phyloP scores from a whole-genome alignment of 1,140 invertebrate genomes.

The Samia ricini region DNA sequence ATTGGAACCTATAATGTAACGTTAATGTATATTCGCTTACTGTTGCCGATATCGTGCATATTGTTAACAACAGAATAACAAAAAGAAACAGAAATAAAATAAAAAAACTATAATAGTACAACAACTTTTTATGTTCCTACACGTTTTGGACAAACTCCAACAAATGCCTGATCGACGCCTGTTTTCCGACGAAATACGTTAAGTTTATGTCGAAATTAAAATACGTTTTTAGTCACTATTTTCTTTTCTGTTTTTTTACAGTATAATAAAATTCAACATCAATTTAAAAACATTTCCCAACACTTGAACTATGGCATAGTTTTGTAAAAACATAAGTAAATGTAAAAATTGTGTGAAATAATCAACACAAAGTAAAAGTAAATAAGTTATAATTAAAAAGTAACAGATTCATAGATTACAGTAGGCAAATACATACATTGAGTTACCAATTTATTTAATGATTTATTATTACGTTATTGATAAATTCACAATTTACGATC shows the following conservation, averaged over 20 bases:
- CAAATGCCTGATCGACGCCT: conserved; percentile 28
- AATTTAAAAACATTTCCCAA: no score
- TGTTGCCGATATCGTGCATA: neutral
- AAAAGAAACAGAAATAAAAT: neutral
- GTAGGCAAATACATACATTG: no score
- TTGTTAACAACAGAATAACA: neutral
- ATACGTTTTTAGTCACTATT: neutral
- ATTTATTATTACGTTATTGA: no score
- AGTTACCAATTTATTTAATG: no score
- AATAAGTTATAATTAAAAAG: no score
- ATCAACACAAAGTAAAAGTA: no score
- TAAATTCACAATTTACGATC: no score
- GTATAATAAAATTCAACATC: no score
- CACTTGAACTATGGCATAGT: no score
- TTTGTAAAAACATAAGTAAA: no score
- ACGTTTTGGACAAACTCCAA: conserved; percentile 30
- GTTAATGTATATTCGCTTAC: neutral
- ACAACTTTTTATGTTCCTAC: conserved; percentile 3
- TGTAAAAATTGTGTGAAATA: no score
- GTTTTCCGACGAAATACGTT: conserved; percentile 32
- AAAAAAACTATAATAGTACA: neutral
- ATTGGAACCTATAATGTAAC: neutral
- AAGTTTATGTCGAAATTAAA: conserved; percentile 12
- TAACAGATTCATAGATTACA: no score
- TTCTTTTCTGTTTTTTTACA: neutral